Conservation (phyloP, 2,113 vertebrate species). For the Microtus ochrogaster region DNA sequence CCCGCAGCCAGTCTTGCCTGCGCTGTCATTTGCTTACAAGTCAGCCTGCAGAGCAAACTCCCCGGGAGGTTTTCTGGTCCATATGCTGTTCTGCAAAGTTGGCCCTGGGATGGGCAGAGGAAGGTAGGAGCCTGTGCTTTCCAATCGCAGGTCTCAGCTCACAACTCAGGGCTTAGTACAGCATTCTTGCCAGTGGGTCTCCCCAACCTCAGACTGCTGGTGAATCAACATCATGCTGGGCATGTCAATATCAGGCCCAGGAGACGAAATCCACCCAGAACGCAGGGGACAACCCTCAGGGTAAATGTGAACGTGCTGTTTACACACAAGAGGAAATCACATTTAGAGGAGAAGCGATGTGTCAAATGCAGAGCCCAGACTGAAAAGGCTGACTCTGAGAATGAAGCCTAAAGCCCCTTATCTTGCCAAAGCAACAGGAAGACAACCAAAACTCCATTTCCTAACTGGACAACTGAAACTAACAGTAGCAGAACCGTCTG, state of each 20-base stretch:
- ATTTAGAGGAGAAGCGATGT: neutral
- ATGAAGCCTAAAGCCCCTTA: neutral
- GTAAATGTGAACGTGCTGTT: neutral
- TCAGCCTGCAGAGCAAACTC: conserved; percentile 54
- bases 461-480: neutral
- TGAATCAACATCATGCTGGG: rapidly evolving
- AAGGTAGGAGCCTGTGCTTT: neutral
- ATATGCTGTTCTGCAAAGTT: conserved; percentile 68
- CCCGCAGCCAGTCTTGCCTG: neutral
- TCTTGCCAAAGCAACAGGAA: neutral
- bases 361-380: neutral
- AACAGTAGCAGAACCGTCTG: neutral
- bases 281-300: neutral
- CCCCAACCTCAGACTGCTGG: neutral
- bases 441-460: neutral
- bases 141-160: neutral
- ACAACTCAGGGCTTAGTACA: neutral
- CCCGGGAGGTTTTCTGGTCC: conserved; percentile 27
- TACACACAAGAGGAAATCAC: neutral
- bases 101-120: neutral
- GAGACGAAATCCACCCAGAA: neutral
- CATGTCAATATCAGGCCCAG: neutral
- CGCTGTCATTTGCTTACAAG: conserved; percentile 56
- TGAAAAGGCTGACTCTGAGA: neutral
- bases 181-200: neutral